phyloP scores from a whole-genome alignment of 2,113 vertebrate genomes.

The Corythoichthys intestinalis region DNA sequence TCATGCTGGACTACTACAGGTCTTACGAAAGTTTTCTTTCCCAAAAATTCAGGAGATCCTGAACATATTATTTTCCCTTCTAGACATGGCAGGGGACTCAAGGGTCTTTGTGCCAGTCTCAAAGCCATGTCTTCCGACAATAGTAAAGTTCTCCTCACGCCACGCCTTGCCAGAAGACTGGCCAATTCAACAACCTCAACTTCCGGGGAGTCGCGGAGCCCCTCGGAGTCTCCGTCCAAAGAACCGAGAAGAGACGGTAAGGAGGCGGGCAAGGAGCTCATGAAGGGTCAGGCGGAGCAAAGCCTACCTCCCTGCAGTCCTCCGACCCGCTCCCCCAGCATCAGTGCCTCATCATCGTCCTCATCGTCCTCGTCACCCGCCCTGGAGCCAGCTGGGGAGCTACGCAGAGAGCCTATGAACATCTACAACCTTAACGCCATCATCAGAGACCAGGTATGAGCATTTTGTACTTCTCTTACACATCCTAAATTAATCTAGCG shows the following conservation, averaged over 20 bases:
- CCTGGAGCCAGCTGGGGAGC: conserved; percentile 79
- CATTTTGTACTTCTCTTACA: not conserved
- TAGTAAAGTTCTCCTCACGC: conserved; percentile 88
- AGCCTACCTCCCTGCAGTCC: conserved; percentile 75
- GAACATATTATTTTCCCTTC: not conserved
- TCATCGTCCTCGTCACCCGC: conserved; percentile 81
- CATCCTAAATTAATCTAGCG: too few species aligned
- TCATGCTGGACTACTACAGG: conserved; percentile 96
- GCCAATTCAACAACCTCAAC: conserved; percentile 70
- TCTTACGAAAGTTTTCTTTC: conserved; percentile 12
- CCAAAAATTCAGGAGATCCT: not conserved
- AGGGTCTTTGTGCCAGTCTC: conserved; percentile 78
- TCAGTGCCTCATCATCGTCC: conserved; percentile 85
- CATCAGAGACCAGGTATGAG: conserved; percentile 91
- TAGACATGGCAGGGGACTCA: conserved; percentile 84
- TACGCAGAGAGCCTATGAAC: conserved; percentile 91
- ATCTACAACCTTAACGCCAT: conserved; percentile 97
- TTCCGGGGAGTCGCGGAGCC: conserved; percentile 70
- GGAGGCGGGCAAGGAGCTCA: conserved; percentile 20
- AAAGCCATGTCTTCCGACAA: conserved; percentile 79
- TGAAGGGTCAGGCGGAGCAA: conserved; percentile 32
- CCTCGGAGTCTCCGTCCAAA: conserved; percentile 74
- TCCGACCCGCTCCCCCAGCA: conserved; percentile 80
- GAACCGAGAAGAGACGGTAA: conserved; percentile 61
- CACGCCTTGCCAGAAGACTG: conserved; percentile 80